A percentile compares a stretch with the other conserved stretches of the same genome.
Evolutionary conservation across 1,140 invertebrate genomes (phyloP).

Genomic region (Rhopalosiphum maidis): DNA sequence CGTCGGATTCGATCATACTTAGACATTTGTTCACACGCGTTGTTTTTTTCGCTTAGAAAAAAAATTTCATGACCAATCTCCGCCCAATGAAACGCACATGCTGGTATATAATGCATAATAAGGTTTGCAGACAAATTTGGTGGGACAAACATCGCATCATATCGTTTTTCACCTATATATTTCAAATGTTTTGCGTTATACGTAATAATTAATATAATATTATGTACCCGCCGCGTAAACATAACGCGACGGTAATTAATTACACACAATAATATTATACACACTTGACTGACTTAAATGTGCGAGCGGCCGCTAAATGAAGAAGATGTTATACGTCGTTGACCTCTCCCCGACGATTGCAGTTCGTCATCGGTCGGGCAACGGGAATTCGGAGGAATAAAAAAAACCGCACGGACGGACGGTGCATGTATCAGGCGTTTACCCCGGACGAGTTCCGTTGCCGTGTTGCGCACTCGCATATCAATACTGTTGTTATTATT

Average conservation of each 20-base stretch:
- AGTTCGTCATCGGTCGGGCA: slow-evolving; percentile 11
- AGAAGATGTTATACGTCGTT: slow-evolving; percentile 30
- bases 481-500: slow-evolving; percentile 28
- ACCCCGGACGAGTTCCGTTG: slow-evolving; percentile 19
- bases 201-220: background rate
- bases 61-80: slow-evolving; percentile 17
- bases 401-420: background rate
- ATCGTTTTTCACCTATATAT: background rate
- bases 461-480: background rate
- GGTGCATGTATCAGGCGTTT: background rate
- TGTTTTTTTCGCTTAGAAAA: background rate
- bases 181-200: background rate
- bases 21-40: background rate
- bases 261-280: background rate
- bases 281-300: background rate
- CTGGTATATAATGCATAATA: background rate
- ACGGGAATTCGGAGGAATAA: slow-evolving; percentile 20
- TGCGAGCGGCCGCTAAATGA: background rate
- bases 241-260: background rate
- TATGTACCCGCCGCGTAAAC: background rate
- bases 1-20: background rate
- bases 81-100: background rate
- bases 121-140: background rate
- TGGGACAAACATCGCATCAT: background rate
- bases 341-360: background rate